Evolutionary conservation across 2,888 invertebrate genomes (phyloP), one percentile per base, ranked within the genome.

Genomic region (Tenthredo notha): DNA sequence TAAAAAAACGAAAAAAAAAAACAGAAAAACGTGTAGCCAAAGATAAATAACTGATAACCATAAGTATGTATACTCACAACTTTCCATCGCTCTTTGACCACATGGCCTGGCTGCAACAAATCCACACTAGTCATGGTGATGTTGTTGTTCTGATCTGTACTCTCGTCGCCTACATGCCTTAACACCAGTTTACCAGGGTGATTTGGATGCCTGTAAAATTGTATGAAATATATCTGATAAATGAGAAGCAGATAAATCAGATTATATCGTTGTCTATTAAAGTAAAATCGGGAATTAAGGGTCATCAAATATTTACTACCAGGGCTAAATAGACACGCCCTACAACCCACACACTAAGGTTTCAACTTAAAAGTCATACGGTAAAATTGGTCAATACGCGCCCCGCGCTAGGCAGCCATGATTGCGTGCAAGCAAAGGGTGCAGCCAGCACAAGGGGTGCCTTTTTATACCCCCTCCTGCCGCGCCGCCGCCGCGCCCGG

Each of bases 71-170:
- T 67, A 92, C 96, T 94, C 92, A 99, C 99, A 92, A 97, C 96
- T 98, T 99, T 99, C 99, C 99, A 99, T 93, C 99, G 95, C 93
- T 99, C 99, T 94, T 99, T 99, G 92, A 99, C 98, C 86, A 99
- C 97, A 95, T 99, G 98, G 82, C 98, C 99, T 58, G 98, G 98
- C 94, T 98, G 98, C 91, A 99, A 95, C 88, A 99, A 95, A 94
- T 99, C 99, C 94, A 98, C 98, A 90, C 97, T 97, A 87, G 98
- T 97, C 98, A 98, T 98, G 93, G 96, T 97, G 94, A 97, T 97
- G 94, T 96, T 96, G 93, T 95, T 95, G 91, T 95, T 95, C 92
- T 95, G 95, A 92, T 95, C 95, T 88, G 95, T 95, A 86, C 92
- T 93, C 89, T 93, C 92, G 91, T 93, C 93, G 88, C 92, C 93